Conservation (phyloP, 2,113 vertebrate species). For the Zosterops borbonicus region DNA sequence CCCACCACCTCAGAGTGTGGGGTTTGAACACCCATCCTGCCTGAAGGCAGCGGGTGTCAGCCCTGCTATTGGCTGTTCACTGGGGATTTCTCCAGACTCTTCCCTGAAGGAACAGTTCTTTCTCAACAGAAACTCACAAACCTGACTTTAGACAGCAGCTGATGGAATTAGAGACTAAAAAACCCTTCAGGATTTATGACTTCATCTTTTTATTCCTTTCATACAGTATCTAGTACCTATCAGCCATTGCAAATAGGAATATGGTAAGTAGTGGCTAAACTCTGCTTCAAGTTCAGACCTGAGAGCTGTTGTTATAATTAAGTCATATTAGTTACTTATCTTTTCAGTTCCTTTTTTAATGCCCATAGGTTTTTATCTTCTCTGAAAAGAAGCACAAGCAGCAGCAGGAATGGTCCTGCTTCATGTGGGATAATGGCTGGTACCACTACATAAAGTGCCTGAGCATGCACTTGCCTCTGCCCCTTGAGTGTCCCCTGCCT, state of each 20-base stretch:
- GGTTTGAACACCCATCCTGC: not conserved
- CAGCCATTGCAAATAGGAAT: not conserved
- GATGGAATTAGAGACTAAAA: not conserved
- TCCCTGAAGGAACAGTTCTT: not conserved
- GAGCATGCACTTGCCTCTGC: not conserved
- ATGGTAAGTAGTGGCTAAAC: not conserved
- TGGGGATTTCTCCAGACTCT: not conserved
- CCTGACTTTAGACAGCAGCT: not conserved
- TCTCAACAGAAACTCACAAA: not conserved
- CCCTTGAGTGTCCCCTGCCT: not conserved
- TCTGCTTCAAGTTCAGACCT: not conserved
- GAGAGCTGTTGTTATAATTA: not conserved
- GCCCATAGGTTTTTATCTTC: not conserved
- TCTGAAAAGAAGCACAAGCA: not conserved
- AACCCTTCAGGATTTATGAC: not conserved
- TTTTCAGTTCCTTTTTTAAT: not conserved
- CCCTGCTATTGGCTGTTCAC: fast-evolving
- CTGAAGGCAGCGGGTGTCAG: not conserved
- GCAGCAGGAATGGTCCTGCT: not conserved
- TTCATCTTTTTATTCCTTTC: not conserved
- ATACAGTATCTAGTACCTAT: not conserved
- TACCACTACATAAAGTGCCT: not conserved
- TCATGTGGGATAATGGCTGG: fast-evolving
- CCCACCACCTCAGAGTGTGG: not conserved
- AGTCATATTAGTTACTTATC: not conserved